phyloP scores from a whole-genome alignment of 1,140 invertebrate species.

The Micrasema minimum region DNA sequence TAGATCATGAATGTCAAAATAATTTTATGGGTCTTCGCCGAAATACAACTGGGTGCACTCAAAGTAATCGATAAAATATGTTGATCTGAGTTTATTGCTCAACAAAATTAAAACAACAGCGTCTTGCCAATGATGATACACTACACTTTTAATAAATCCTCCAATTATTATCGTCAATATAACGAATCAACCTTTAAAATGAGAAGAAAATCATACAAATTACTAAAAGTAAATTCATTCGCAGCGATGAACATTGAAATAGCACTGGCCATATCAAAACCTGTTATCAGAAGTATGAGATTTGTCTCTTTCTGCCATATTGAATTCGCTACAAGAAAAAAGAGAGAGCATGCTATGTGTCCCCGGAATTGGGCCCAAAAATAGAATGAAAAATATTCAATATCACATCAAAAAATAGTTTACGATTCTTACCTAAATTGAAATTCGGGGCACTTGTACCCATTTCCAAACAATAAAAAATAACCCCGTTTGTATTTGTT shows the following conservation, averaged over 20 bases:
- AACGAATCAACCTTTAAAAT: slow-evolving; percentile 44
- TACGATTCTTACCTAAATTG: not conserved
- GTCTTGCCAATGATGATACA: slow-evolving; percentile 30
- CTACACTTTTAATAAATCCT: slow-evolving; percentile 41
- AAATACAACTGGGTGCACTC: slow-evolving; percentile 48
- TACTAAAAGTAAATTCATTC: slow-evolving; percentile 46
- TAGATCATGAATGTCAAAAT: slow-evolving; percentile 50
- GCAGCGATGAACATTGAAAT: slow-evolving; percentile 47
- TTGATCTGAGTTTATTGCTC: slow-evolving; percentile 44
- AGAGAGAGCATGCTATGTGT: slow-evolving; percentile 36
- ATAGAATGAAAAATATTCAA: slow-evolving; percentile 6
- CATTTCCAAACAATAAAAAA: too few species aligned
- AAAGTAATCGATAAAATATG: slow-evolving; percentile 50
- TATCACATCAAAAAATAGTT: slow-evolving; percentile 18
- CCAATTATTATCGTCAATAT: slow-evolving; percentile 37
- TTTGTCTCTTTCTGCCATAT: slow-evolving; percentile 38
- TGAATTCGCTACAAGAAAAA: slow-evolving; percentile 9
- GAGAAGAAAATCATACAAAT: slow-evolving; percentile 47
- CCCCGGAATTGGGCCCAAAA: slow-evolving; percentile 44
- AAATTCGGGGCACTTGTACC: too few species aligned
- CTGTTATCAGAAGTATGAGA: slow-evolving; percentile 45
- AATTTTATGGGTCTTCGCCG: slow-evolving; percentile 49
- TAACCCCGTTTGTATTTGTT: too few species aligned
- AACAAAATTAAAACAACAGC: slow-evolving; percentile 42
- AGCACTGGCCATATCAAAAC: slow-evolving; percentile 48